Base-by-base conservation (phyloP, 2,113 vertebrate genomes). In the Myrmecophaga tridactyla region DNA sequence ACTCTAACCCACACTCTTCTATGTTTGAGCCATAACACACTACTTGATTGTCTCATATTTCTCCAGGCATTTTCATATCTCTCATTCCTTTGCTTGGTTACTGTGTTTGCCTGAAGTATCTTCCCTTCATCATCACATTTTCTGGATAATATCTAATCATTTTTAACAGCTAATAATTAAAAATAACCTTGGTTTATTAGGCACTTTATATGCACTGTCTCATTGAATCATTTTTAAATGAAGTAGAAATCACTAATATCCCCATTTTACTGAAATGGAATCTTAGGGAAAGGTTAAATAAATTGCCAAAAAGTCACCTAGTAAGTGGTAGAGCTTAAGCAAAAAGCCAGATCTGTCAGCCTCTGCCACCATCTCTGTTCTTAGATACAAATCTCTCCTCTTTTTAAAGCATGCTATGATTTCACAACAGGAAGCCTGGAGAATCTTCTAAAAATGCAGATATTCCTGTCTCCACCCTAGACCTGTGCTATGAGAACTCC, bases 391-490 rank as follows among this genome's bases (percentile, higher is more conserved):
- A 12, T 39, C 8, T 56, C 6, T 46, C 65, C 43, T 63, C 46
- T 86, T 31, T 29, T 27, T 65, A 77, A 86, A 90, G 18, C 36
- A 90, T 34, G 58, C 14, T 75, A 14, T 8, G 12, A 7, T 70
- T 81, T 60, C 18, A 83, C 25, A 76, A 46, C 34, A 63, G 43
- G 46, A 63, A 90, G 43, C 34, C 17, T 51, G 17, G 9, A 14
- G n/a, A 80, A 76, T 72, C 53, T 60, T 83, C 75, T 94, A 90
- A 73, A 94, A 73, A 58, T 67, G 51, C 34, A 73, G 21, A 88
- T 80, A 92, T 29, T 14, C 21, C 9, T 48, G 72, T 70, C 17
- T 75, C 60, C 10, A n/a, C n/a, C 27, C 3, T 34, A n/a, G 23
- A 39, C 10, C 41, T 60, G 3, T 56, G 23, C 80, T 48, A 65